Percentiles rank a stretch among this genome's conserved stretches.
Conservation (phyloP, 2,113 vertebrate genomes). For the Harpagus bidentatus region DNA sequence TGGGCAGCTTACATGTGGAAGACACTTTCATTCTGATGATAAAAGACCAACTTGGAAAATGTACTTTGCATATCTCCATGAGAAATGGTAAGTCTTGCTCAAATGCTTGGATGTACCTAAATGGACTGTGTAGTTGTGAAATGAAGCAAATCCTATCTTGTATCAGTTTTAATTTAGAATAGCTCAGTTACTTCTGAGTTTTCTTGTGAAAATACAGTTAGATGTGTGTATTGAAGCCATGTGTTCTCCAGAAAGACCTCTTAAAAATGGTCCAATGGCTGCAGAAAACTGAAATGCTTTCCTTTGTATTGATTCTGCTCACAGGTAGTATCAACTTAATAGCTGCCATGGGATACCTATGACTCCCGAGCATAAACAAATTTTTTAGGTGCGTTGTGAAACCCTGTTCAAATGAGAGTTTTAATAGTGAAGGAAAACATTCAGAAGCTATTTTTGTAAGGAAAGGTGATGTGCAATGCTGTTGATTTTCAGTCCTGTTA, state of each 20-base stretch:
- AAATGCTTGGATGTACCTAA: not conserved
- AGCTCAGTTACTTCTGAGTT: not conserved
- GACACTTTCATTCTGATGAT: not conserved
- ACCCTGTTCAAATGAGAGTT: not conserved
- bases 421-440: not conserved
- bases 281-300: not conserved
- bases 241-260: not conserved
- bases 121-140: not conserved
- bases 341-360: not conserved
- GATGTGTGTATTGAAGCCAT: not conserved
- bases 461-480: not conserved
- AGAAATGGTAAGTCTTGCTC: not conserved
- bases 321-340: not conserved
- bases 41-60: not conserved
- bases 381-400: not conserved
- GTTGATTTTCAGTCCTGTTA: not conserved
- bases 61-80: not conserved
- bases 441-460: not conserved
- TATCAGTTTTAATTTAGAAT: not conserved
- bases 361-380: not conserved
- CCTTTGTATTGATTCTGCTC: not conserved
- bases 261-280: not conserved
- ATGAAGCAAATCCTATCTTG: not conserved
- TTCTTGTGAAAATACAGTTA: not conserved
- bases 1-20: not conserved